A percentile compares a stretch with the other conserved stretches of the same genome.
Conservation (phyloP, 2,113 vertebrate species). For the Dendrocopos noguchii region DNA sequence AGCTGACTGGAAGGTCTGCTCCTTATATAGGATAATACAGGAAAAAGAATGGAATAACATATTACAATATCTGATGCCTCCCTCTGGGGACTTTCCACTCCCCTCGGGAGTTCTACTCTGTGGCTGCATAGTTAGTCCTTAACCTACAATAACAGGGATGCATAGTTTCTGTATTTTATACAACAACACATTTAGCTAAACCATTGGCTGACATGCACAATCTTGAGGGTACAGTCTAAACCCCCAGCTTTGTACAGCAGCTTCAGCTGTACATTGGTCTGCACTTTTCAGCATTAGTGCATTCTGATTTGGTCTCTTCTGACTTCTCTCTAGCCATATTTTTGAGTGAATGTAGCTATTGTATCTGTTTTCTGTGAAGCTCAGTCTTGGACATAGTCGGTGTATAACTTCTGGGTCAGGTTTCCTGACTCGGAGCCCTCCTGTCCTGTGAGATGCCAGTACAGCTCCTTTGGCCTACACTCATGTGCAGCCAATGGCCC, state of each 20-base stretch:
- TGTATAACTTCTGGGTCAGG: neutral
- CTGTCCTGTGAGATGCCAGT: neutral
- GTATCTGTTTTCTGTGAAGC: neutral
- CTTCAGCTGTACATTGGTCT: neutral
- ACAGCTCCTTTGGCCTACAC: neutral
- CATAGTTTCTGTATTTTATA: neutral
- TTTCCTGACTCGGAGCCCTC: rapidly evolving
- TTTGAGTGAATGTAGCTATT: neutral
- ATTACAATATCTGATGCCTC: too few species aligned
- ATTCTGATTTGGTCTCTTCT: neutral
- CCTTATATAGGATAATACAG: too few species aligned
- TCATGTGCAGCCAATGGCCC: neutral
- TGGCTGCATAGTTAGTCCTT: too few species aligned
- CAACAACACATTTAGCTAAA: neutral
- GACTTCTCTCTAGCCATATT: neutral
- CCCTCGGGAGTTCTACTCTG: too few species aligned
- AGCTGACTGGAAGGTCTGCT: too few species aligned
- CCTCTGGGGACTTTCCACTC: too few species aligned
- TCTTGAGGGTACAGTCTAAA: neutral
- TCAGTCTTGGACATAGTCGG: neutral
- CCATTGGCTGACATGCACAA: rapidly evolving
- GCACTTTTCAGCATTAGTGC: too few species aligned
- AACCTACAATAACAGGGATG: too few species aligned
- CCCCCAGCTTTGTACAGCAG: neutral
- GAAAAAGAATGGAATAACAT: too few species aligned